phyloP scores from a whole-genome alignment of 2,113 vertebrate genomes.

The Archilochus colubris region DNA sequence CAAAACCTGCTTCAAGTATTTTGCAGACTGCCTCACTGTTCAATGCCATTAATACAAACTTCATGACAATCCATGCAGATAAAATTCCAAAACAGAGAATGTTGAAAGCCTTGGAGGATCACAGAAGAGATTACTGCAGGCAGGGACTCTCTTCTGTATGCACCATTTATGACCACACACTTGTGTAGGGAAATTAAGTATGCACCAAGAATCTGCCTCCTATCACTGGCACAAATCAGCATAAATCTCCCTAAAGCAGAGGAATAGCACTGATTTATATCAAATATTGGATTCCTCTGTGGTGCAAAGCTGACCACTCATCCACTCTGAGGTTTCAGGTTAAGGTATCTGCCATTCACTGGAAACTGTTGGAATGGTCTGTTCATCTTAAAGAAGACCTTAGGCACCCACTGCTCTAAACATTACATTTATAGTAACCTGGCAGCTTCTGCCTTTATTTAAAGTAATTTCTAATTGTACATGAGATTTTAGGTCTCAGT shows the following conservation, averaged over 20 bases:
- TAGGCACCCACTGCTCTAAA: neutral
- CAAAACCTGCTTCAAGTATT: neutral
- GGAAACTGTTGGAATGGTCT: neutral
- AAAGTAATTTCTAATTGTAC: slow-evolving; percentile 27
- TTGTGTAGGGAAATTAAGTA: neutral
- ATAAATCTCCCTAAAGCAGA: neutral
- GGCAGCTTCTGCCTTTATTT: slow-evolving; percentile 38
- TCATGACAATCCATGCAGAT: neutral
- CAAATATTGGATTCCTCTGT: neutral
- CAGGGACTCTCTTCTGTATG: neutral
- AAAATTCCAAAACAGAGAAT: neutral
- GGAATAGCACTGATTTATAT: neutral
- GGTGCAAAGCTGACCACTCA: neutral
- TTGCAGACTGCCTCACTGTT: neutral
- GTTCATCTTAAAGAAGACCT: neutral
- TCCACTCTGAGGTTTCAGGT: neutral
- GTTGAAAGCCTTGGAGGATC: neutral
- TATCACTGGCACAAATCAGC: neutral
- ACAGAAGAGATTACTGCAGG: neutral
- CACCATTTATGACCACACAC: neutral
- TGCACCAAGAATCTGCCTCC: neutral
- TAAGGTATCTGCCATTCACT: neutral
- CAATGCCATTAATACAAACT: neutral
- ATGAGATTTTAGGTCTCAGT: slow-evolving; percentile 17
- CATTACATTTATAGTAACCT: slow-evolving; percentile 28